Percentiles rank a stretch among this genome's conserved stretches.
These are phyloP conservation scores for Coryphaenoides rupestris DNA, from an alignment of 2,113 vertebrate genomes.

Conservation along the genomic window DNA sequence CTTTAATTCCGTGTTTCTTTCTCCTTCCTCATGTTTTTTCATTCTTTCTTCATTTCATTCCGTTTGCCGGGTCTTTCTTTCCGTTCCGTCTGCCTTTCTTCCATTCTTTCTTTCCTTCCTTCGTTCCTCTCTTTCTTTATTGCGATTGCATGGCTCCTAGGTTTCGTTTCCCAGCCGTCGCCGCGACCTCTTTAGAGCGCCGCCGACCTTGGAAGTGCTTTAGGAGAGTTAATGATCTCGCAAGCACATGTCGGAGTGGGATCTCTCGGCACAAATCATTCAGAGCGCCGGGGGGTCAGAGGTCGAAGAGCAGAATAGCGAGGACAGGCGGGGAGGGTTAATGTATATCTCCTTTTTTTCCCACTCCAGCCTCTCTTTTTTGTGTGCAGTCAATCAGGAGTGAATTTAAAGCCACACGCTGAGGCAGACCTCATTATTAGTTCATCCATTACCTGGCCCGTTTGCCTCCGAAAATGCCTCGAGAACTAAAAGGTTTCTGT, in stretches of 20 bases:
- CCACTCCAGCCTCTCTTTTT: too few relatives aligned
- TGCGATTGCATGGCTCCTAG: neutral
- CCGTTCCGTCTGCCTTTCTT: neutral
- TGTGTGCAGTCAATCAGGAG: too few relatives aligned
- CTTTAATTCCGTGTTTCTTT: neutral
- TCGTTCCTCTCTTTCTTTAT: neutral
- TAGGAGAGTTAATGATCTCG: conserved; percentile 33
- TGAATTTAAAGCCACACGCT: too few relatives aligned
- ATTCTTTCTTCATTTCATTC: neutral
- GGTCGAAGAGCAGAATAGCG: conserved; percentile 18
- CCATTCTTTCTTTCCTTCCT: neutral
- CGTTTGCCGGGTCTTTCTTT: neutral
- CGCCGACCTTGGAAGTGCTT: conserved; percentile 16
- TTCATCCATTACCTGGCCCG: too few relatives aligned
- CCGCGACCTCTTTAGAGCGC: conserved; percentile 14
- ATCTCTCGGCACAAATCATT: conserved; percentile 14
- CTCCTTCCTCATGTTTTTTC: neutral
- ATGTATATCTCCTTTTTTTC: neutral
- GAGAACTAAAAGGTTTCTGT: too few relatives aligned
- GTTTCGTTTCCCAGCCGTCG: conserved; percentile 5
- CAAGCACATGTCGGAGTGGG: conserved; percentile 33
- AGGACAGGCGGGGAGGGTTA: neutral
- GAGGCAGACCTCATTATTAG: too few relatives aligned
- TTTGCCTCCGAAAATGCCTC: too few relatives aligned
- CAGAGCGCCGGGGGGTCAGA: neutral